A percentile compares a stretch with the other conserved stretches of the same genome.
Evolutionary conservation across 2,113 vertebrate genomes (phyloP).

Genomic region (Mastomys coucha): DNA sequence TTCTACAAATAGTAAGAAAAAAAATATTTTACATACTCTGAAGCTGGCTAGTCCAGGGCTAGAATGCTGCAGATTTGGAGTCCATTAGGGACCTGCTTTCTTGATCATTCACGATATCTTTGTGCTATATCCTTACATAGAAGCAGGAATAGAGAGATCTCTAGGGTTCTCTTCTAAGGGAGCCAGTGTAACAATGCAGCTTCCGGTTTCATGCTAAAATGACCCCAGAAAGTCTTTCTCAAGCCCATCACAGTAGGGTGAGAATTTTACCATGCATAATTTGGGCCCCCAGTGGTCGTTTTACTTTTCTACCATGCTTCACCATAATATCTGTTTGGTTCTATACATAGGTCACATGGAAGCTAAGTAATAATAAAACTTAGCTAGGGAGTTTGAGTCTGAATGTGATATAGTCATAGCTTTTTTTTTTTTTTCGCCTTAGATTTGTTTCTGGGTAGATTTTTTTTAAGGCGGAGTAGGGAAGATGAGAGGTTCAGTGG

Average conservation of each 20-base stretch:
- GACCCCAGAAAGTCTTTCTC: not conserved
- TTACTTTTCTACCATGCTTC: not conserved
- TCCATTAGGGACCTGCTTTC: not conserved
- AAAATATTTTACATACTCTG: too few species aligned
- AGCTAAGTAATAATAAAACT: not conserved
- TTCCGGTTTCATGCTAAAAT: not conserved
- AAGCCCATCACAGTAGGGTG: not conserved
- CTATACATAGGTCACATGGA: not conserved
- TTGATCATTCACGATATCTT: not conserved
- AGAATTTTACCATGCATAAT: not conserved
- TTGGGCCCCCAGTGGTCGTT: not conserved
- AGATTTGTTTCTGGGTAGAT: not conserved
- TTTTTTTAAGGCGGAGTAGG: not conserved
- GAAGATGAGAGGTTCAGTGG: not conserved
- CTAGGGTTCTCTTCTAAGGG: not conserved
- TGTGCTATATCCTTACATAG: not conserved
- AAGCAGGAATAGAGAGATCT: not conserved
- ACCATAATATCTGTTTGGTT: not conserved
- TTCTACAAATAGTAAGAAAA: not conserved
- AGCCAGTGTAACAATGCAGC: rapidly evolving
- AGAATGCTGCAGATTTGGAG: not conserved
- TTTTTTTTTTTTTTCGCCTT: not conserved
- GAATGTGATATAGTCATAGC: not conserved
- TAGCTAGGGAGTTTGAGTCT: conserved; percentile 2
- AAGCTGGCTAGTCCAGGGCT: not conserved